Percentiles rank a stretch among this genome's conserved stretches.
phyloP scores from a whole-genome alignment of 1,140 invertebrate genomes.

The Megalopta genalis region DNA sequence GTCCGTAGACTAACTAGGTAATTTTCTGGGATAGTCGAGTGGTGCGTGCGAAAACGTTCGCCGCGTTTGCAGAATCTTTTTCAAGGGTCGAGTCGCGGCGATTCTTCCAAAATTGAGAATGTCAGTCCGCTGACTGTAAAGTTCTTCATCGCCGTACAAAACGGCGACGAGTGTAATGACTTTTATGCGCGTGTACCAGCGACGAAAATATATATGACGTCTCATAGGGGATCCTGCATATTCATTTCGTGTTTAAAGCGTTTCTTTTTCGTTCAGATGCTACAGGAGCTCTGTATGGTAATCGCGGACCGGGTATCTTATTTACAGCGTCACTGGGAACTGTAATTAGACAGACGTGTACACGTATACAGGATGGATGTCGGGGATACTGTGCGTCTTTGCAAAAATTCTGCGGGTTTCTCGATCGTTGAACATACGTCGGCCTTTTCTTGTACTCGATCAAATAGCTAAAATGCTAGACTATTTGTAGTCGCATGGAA shows the following conservation, averaged over 20 bases:
- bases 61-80: neutral
- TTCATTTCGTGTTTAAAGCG: slow-evolving; percentile 34
- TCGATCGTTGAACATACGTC: neutral
- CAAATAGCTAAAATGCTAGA: neutral
- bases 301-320: slow-evolving; percentile 15
- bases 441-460: neutral
- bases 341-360: slow-evolving; percentile 22
- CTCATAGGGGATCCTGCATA: slow-evolving; percentile 6
- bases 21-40: neutral
- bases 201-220: slow-evolving; percentile 14
- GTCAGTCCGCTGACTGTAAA: slow-evolving; percentile 2
- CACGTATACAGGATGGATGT: neutral
- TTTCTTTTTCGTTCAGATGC: slow-evolving; percentile 7
- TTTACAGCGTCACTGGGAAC: neutral
- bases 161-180: slow-evolving; percentile 16
- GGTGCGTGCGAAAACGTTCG: neutral
- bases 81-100: neutral
- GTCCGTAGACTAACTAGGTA: neutral
- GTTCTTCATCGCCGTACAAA: slow-evolving; percentile 7
- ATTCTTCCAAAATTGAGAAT: slow-evolving; percentile 4
- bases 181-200: slow-evolving; percentile 6
- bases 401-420: neutral
- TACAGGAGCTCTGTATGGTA: neutral
- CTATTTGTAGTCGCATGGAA: neutral
- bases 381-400: neutral